Percentiles rank a stretch among this genome's conserved stretches.
These are phyloP conservation scores for Halichondria panicea DNA, from an alignment of 37 sponge, comb jelly and placozoan species.

Conservation along the genomic window DNA sequence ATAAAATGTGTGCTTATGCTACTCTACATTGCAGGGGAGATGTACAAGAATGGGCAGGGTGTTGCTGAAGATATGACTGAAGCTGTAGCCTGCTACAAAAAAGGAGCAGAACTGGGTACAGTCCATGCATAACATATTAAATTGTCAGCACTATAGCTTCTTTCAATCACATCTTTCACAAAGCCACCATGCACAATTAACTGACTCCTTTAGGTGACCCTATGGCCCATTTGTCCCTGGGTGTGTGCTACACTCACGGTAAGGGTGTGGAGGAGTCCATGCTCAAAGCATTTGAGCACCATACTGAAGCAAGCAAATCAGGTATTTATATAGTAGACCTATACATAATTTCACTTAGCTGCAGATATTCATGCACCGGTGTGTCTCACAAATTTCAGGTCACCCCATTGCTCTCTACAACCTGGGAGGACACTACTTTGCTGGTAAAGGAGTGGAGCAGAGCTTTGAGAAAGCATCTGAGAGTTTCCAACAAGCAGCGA, in stretches of 20 bases:
- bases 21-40: too few relatives aligned
- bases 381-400: too few relatives aligned
- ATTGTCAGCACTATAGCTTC: not conserved
- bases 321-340: too few relatives aligned
- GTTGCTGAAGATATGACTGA: slow-evolving; percentile 49
- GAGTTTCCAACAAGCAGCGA: slow-evolving; percentile 65
- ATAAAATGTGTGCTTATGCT: too few relatives aligned
- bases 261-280: not conserved
- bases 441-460: slow-evolving; percentile 75
- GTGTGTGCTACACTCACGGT: not conserved
- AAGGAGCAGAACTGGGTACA: slow-evolving; percentile 61
- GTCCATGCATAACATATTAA: not conserved
- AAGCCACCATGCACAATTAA: not conserved
- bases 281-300: not conserved
- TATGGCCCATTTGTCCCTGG: too few relatives aligned
- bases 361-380: too few relatives aligned
- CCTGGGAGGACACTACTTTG: slow-evolving; percentile 76
- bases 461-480: slow-evolving; percentile 76
- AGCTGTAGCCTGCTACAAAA: slow-evolving; percentile 60
- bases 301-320: slow-evolving; percentile 55
- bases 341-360: too few relatives aligned
- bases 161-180: not conserved
- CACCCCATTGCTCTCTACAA: slow-evolving; percentile 71
- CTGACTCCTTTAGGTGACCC: slow-evolving; percentile 52
- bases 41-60: slow-evolving; percentile 71